phyloP scores from a whole-genome alignment of 2,888 invertebrate genomes.

The Hyposoter didymator region DNA sequence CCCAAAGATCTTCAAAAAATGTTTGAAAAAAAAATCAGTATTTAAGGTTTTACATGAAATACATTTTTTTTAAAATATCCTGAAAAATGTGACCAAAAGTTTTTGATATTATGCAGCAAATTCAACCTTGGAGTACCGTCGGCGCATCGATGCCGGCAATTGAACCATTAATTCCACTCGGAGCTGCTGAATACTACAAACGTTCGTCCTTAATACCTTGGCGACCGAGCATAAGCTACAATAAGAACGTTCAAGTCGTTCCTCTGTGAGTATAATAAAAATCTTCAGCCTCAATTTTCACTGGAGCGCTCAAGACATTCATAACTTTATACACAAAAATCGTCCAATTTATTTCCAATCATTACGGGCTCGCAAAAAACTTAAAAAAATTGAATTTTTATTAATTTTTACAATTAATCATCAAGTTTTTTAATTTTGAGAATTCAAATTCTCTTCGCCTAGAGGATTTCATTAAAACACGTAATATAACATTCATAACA shows the following conservation, averaged over 20 bases:
- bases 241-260: slow-evolving; percentile 89
- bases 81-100: neutral
- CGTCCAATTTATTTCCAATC: no score
- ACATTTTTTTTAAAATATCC: no score
- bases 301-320: neutral
- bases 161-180: slow-evolving; percentile 88
- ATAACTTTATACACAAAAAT: neutral
- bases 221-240: slow-evolving; percentile 92
- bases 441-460: neutral
- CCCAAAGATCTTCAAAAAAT: neutral
- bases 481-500: neutral
- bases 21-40: neutral
- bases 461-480: neutral
- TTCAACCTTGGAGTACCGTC: slow-evolving; percentile 91
- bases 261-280: slow-evolving; percentile 86
- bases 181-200: slow-evolving; percentile 89
- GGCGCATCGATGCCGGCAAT: slow-evolving; percentile 87
- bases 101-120: slow-evolving; percentile 86
- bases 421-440: neutral
- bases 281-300: neutral
- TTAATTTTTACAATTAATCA: no score
- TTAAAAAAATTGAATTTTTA: no score
- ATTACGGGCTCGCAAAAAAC: no score
- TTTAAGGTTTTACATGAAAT: neutral
- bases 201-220: slow-evolving; percentile 91